Percentiles rank a stretch among this genome's conserved stretches.
These are phyloP conservation scores for Idaea dimidiata DNA, from an alignment of 2,888 invertebrate species.

Conservation along the genomic window DNA sequence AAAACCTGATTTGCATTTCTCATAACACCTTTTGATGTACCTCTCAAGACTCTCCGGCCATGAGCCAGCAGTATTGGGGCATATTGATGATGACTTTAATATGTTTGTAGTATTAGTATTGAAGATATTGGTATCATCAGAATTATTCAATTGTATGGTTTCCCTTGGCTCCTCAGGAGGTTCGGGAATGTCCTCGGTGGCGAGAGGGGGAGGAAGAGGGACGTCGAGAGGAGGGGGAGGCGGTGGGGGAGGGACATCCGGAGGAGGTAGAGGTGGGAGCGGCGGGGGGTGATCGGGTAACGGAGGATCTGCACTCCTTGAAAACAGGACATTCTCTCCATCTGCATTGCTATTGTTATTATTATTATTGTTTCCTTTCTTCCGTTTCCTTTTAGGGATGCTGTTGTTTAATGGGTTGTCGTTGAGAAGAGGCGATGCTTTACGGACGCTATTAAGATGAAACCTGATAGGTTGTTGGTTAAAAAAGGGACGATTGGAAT, in stretches of 20 bases:
- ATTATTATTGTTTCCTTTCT: conserved; percentile 59
- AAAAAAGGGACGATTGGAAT: conserved; percentile 66
- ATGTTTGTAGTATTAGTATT: conserved; percentile 52
- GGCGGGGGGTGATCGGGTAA: conserved; percentile 80
- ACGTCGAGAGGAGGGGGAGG: conserved; percentile 46
- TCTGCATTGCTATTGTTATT: conserved; percentile 81
- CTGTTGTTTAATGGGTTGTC: conserved; percentile 74
- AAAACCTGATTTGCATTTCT: conserved; percentile 91
- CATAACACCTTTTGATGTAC: conserved; percentile 96
- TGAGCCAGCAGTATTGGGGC: conserved; percentile 74
- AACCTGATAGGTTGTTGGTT: conserved; percentile 73
- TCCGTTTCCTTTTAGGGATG: conserved; percentile 87
- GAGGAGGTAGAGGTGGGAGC: conserved; percentile 75
- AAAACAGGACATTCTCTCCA: conserved; percentile 54
- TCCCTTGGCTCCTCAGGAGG: conserved; percentile 53
- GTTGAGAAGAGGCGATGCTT: conserved; percentile 62
- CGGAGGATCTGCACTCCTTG: conserved; percentile 63
- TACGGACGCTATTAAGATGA: conserved; percentile 66
- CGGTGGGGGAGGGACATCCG: conserved; percentile 62
- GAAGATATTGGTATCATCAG: conserved; percentile 41
- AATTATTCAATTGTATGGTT: conserved; percentile 43
- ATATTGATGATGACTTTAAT: conserved; percentile 57
- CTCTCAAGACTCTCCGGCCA: conserved; percentile 91
- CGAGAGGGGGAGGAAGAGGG: conserved; percentile 46
- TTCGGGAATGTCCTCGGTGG: conserved; percentile 65